A percentile compares a stretch with the other conserved stretches of the same genome.
Conservation (phyloP, 2,113 vertebrate species). For the Spermophilus dauricus region DNA sequence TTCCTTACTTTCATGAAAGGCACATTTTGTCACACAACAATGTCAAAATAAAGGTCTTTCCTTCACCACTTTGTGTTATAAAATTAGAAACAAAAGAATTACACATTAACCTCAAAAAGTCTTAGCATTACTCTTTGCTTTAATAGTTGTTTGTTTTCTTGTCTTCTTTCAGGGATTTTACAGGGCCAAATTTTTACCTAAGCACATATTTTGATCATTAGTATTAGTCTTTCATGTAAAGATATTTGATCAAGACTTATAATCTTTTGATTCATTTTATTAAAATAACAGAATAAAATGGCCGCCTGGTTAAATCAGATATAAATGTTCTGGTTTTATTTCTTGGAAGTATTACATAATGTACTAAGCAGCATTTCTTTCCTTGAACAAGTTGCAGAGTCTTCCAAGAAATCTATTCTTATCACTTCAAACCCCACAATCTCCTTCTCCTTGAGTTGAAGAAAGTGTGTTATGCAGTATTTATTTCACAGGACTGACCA, state of each 20-base stretch:
- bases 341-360: conserved; percentile 46
- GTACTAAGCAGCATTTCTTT: neutral
- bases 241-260: neutral
- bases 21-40: neutral
- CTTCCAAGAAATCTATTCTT: conserved; percentile 53
- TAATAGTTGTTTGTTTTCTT: neutral
- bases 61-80: neutral
- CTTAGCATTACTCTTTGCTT: neutral
- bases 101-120: neutral
- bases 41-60: neutral
- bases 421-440: neutral
- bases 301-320: neutral
- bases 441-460: neutral
- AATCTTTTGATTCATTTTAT: neutral
- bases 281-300: neutral
- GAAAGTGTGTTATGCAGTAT: neutral
- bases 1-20: neutral
- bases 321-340: neutral
- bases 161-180: neutral
- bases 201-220: neutral
- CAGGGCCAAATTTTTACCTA: neutral
- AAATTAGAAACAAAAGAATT: neutral
- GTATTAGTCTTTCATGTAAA: neutral
- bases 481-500: neutral
- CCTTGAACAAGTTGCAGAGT: neutral